phyloP scores from a whole-genome alignment of 2,888 invertebrate species.

The Caenorhabditis virilis region DNA sequence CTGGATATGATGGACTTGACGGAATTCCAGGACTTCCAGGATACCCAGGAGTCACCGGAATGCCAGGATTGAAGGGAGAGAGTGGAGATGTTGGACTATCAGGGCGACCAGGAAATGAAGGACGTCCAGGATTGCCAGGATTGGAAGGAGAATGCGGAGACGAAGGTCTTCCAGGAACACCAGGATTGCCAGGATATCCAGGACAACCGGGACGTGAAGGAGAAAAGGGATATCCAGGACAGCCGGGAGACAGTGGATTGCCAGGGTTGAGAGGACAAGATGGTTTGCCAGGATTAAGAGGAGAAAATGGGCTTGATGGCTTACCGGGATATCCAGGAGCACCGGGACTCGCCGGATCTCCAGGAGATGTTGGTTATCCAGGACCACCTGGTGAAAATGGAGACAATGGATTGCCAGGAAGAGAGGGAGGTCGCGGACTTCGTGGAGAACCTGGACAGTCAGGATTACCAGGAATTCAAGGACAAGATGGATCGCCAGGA shows the following conservation, averaged over 20 bases:
- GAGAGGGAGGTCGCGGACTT: conserved; percentile 57
- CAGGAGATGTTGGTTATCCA: conserved; percentile 52
- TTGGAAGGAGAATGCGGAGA: conserved; percentile 58
- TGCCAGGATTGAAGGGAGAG: conserved; percentile 57
- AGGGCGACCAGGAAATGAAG: conserved; percentile 51
- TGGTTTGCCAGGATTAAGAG: conserved; percentile 60
- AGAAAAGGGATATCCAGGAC: conserved; percentile 57
- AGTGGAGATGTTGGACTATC: conserved; percentile 47
- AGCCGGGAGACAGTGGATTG: conserved; percentile 51
- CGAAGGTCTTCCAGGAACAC: conserved; percentile 50
- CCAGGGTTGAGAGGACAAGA: conserved; percentile 50
- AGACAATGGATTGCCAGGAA: conserved; percentile 60
- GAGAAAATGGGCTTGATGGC: conserved; percentile 54
- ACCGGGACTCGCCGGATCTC: conserved; percentile 54
- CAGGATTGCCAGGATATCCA: conserved; percentile 54
- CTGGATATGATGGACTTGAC: conserved; percentile 58
- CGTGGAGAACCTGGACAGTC: conserved; percentile 55
- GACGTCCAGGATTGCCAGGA: conserved; percentile 54
- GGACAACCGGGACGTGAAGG: conserved; percentile 56
- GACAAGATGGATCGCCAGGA: conserved; percentile 62
- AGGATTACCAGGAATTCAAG: conserved; percentile 58
- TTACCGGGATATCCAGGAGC: conserved; percentile 54
- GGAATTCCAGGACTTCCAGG: conserved; percentile 61
- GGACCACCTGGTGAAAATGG: conserved; percentile 61
- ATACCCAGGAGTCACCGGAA: conserved; percentile 53